phyloP scores from a whole-genome alignment of 2,888 invertebrate genomes.

The Xanthorhoe designata region DNA sequence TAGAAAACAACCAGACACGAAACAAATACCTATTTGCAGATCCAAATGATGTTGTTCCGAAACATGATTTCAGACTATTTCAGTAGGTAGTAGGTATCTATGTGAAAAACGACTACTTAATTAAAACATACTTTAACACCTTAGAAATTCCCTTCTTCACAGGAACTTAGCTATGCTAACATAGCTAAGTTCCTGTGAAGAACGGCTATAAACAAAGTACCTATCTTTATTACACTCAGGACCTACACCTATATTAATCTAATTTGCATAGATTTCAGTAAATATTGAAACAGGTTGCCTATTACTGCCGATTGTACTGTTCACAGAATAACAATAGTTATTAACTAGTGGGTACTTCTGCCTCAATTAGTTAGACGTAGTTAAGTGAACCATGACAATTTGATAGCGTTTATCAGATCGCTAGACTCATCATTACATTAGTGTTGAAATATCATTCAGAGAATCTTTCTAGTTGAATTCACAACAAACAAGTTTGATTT shows the following conservation, averaged over 20 bases:
- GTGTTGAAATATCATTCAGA: slow-evolving; percentile 13
- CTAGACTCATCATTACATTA: slow-evolving; percentile 8
- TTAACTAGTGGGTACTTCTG: background rate
- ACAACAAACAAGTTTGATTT: background rate
- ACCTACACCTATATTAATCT: background rate
- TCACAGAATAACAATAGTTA: background rate
- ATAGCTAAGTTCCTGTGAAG: too few relatives aligned
- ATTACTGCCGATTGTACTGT: background rate
- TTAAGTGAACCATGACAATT: slow-evolving; percentile 15
- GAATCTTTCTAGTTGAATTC: slow-evolving; percentile 9
- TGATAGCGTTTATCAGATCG: slow-evolving; percentile 12
- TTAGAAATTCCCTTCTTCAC: too few relatives aligned
- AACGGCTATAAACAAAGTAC: too few relatives aligned
- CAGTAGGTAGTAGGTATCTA: too few relatives aligned
- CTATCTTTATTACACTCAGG: background rate
- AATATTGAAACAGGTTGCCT: background rate
- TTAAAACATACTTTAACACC: too few relatives aligned
- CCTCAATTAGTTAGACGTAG: background rate
- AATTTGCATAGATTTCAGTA: background rate
- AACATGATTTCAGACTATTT: too few relatives aligned
- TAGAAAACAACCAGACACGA: too few relatives aligned
- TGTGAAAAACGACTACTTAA: too few relatives aligned
- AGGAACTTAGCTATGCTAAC: too few relatives aligned
- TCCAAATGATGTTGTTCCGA: too few relatives aligned
- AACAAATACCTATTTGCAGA: too few relatives aligned